phyloP scores from a whole-genome alignment of 1,140 invertebrate genomes.

The Pseudomyrmex gracilis region DNA sequence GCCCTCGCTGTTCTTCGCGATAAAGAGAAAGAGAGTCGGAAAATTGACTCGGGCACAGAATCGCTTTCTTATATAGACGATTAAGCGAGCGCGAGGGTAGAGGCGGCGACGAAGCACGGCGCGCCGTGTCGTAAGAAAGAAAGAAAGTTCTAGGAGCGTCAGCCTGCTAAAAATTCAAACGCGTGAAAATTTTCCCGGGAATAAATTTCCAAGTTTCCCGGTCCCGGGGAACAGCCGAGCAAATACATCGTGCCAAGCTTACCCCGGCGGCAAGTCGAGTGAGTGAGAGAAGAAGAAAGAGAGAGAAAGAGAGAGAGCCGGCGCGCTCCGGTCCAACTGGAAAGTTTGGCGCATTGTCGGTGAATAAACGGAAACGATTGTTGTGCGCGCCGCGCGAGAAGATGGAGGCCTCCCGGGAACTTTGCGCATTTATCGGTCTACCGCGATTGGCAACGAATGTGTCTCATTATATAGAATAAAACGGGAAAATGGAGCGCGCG shows the following conservation, averaged over 20 bases:
- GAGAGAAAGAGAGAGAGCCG: not conserved
- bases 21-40: not conserved
- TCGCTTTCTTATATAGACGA: constrained; percentile 64
- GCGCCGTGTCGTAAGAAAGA: constrained; percentile 2
- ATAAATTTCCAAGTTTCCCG: constrained; percentile 82
- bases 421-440: constrained; percentile 65
- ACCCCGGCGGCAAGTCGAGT: constrained; percentile 57
- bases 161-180: constrained; percentile 81
- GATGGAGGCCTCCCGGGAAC: constrained; percentile 57
- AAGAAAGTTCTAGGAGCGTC: constrained; percentile 68
- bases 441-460: constrained; percentile 50
- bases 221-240: constrained; percentile 75
- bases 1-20: not conserved
- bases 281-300: too few relatives aligned
- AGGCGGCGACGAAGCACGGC: constrained; percentile 14
- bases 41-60: constrained; percentile 50
- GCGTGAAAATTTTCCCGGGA: constrained; percentile 76
- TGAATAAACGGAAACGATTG: constrained; percentile 83
- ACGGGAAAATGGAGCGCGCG: constrained; percentile 20
- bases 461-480: constrained; percentile 36
- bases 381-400: constrained; percentile 73
- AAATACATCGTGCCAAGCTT: constrained; percentile 77
- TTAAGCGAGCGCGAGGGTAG: constrained; percentile 60
- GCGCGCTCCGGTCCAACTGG: constrained; percentile 70
- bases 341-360: constrained; percentile 83